Conservation (phyloP, 2,797 vertebrate species). For the Scolopax bukidnonensis region DNA sequence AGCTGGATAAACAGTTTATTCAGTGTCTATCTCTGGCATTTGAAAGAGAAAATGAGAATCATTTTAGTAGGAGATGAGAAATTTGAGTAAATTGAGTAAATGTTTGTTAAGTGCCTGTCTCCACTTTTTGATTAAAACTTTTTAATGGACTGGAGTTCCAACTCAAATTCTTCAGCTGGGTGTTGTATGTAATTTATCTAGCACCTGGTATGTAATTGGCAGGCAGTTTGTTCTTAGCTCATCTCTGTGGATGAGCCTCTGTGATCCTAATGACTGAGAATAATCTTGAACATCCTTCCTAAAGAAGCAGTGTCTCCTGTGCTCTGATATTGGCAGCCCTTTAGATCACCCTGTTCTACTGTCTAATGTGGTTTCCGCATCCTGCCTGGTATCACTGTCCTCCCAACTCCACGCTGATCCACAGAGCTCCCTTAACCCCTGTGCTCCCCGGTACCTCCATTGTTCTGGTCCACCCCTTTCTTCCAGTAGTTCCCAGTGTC, state of each 20-base stretch:
- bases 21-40: background rate
- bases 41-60: background rate
- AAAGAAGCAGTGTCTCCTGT: background rate
- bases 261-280: background rate
- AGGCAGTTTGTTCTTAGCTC: background rate
- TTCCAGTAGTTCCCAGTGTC: background rate
- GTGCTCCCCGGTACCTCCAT: background rate
- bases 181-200: background rate
- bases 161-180: background rate
- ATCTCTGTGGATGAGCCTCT: background rate
- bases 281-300: background rate
- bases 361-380: background rate
- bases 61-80: background rate
- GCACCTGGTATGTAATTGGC: background rate
- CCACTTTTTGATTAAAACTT: background rate
- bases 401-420: background rate
- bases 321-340: background rate
- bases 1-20: background rate
- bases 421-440: background rate
- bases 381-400: rapidly evolving
- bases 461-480: background rate
- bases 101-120: background rate
- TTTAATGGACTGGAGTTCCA: background rate
- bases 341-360: background rate
- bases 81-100: background rate